Evolutionary conservation across 2,888 invertebrate genomes (phyloP), one percentile per base, ranked within the genome.

Genomic region (Torymus tubicola): DNA sequence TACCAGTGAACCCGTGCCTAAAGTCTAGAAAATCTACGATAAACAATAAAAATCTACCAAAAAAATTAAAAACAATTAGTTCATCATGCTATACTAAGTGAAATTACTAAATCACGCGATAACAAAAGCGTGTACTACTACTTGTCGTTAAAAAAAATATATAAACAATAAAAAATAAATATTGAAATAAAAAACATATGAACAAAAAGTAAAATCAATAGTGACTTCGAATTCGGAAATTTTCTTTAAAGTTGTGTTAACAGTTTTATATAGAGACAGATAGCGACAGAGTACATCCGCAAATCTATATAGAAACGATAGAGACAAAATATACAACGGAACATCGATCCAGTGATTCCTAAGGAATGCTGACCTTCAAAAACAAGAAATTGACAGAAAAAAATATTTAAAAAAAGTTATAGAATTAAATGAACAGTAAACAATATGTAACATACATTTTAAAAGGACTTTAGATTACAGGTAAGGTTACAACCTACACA

Each of bases 401-500:
- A 55, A 68, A 81, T 24, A 69, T 24, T 58, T 31, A 53, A 21
- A 18, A 53, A 53, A 67, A 67, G 11, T 31, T 69, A 61, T 78
- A 82, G 18, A 82, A 80, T 76, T 81, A 67, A 71, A 82, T 80
- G 78, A 82, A 81, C 69, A 82, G 73, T 74, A 53, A 77, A 73
- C 64, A 79, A 71, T 72, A 69, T 72, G 21, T 68, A 76, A 82
- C 79, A 82, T 82, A 50, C 64, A 82, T 50, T 79, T 82, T 67
- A 67, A 77, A 69, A 77, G 72, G 76, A 55, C 21, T 78, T 81
- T 76, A 79, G 8, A 75, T 65, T 79, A 82, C 69, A 63, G 70
- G 63, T 80, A 70, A 74, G 42, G 55, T 72, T 84, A 84, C 81
- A 84, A 82, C 82, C 86, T 86, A 86, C 84, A 85, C 83, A 85